Base-by-base conservation (phyloP, 2,113 vertebrate genomes). In the Cyprinus carpio region DNA sequence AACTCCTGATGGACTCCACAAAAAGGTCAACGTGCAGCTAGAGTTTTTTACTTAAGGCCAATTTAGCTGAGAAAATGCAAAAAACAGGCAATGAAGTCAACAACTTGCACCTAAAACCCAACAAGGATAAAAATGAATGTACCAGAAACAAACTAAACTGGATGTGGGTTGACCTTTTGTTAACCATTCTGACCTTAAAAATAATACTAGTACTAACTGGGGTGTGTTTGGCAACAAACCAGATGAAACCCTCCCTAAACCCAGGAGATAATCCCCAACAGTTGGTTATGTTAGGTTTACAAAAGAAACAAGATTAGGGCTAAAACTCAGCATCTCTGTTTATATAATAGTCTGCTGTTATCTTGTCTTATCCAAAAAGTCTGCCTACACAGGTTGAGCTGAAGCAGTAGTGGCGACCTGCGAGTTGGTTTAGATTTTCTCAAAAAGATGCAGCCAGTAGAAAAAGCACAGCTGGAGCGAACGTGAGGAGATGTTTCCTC, bases 231-330 rank as follows among this genome's bases (percentile, higher is more conserved):
- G 18, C 25, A 64, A 85, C 34, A 75, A 81, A 69, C 3, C 34
- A 54, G 37, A 81, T 27, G 11, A 2, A 46, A 34, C 74, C 49
- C 85, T 65, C 46, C 13, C 40, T 58, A 81, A 71, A 75, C 11
- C 20, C 12, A 8, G 5, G 43, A 60, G 56, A 75, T 64, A 86
- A 81, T 81, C 78, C 67, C 29, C 20, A 51, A 75, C 84, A 81
- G 65, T 74, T 85, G 64, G 56, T 76, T 43, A 84, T 58, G 71
- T 62, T 37, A 37, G 3, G 40, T 71, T 86, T 74, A 81, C 78
- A 86, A 86, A 81, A 65, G 56, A 86, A 80, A 86, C 77, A 81
- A 75, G 77, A 86, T 85, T 85, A 85, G 51, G 71, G 84, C 62
- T 81, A 64, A 74, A 84, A 46, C 11, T 18, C 34, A 25, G 71